A percentile compares a stretch with the other conserved stretches of the same genome.
These are phyloP conservation scores for Macropus fuliginosus DNA, from an alignment of 2,797 vertebrate species.

Conservation along the genomic window DNA sequence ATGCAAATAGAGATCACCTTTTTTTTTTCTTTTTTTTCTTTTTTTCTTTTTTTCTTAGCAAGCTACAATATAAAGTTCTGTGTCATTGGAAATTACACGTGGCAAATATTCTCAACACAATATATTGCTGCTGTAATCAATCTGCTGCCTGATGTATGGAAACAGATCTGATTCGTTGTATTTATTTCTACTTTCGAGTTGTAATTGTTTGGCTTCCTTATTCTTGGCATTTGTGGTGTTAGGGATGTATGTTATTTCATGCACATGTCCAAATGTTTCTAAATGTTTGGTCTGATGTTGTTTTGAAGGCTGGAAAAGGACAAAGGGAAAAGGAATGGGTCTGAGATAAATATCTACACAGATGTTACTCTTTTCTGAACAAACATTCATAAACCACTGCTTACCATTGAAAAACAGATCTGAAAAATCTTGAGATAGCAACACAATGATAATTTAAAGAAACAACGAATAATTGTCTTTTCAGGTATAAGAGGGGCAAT, in stretches of 20 bases:
- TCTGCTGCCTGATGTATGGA: background rate
- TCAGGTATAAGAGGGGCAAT: background rate
- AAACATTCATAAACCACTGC: background rate
- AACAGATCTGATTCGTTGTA: background rate
- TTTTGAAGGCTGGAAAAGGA: background rate
- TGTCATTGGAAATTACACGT: background rate
- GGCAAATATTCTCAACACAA: background rate
- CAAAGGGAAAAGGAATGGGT: background rate
- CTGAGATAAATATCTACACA: background rate
- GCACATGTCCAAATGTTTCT: background rate
- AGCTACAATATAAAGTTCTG: background rate
- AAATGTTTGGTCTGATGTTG: background rate
- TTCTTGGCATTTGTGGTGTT: background rate
- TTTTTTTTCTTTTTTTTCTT: background rate
- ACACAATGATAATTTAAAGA: background rate
- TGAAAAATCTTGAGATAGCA: background rate
- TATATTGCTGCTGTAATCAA: background rate
- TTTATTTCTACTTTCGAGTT: constrained; percentile 12
- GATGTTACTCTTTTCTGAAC: background rate
- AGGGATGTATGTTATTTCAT: background rate
- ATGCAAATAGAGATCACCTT: background rate
- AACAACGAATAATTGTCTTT: background rate
- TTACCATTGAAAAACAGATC: background rate
- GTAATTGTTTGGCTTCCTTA: constrained; percentile 1
- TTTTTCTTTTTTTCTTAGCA: background rate